Percentiles rank a stretch among this genome's conserved stretches.
Evolutionary conservation across 2,888 invertebrate genomes (phyloP).

Genomic region (Epinotia demarniana): DNA sequence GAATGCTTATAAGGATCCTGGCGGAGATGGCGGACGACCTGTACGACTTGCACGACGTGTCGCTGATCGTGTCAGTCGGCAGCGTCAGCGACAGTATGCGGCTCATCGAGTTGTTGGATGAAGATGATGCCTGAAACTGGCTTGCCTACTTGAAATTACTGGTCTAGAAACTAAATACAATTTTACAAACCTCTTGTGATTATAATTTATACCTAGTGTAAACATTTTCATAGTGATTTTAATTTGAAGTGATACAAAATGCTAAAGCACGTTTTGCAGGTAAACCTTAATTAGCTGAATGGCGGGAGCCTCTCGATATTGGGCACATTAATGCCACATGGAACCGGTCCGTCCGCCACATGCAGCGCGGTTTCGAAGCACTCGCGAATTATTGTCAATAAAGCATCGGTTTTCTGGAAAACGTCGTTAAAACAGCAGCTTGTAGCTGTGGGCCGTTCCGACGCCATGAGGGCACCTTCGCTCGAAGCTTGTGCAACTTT

Average conservation of each 20-base stretch:
- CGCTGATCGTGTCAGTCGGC: conserved; percentile 74
- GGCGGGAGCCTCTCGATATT: conserved; percentile 16
- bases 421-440: conserved; percentile 63
- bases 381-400: conserved; percentile 74
- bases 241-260: not conserved
- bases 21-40: conserved; percentile 67
- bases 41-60: conserved; percentile 70
- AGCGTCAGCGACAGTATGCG: conserved; percentile 67
- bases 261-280: not conserved
- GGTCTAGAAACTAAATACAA: conserved; percentile 11
- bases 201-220: not conserved
- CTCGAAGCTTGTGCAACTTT: conserved; percentile 26
- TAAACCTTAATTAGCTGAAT: conserved; percentile 4
- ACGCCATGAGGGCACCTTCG: conserved; percentile 46
- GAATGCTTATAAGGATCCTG: conserved; percentile 69
- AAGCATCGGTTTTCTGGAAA: conserved; percentile 75
- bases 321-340: conserved; percentile 39
- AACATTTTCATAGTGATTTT: not conserved
- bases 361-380: conserved; percentile 66
- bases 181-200: not conserved
- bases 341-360: conserved; percentile 59
- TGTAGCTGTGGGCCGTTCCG: conserved; percentile 63
- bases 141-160: conserved; percentile 41
- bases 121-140: conserved; percentile 63
- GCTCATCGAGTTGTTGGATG: conserved; percentile 72